phyloP scores from a whole-genome alignment of 2,888 invertebrate genomes.

The Ametastegia equiseti region DNA sequence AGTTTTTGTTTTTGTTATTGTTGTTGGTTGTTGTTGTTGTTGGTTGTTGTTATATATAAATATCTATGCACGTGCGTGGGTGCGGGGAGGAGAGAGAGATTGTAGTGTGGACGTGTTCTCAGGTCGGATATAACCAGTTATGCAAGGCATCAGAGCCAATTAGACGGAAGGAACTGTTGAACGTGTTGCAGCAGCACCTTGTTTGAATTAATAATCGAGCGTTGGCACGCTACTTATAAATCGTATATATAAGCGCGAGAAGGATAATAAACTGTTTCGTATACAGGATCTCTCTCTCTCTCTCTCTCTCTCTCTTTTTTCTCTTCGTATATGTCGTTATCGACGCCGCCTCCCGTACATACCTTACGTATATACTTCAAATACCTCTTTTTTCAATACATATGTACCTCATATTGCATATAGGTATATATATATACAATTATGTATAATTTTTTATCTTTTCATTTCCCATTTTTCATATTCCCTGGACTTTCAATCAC shows the following conservation, averaged over 20 bases:
- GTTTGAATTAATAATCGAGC: constrained; percentile 47
- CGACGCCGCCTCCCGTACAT: background rate
- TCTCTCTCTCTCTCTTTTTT: too few relatives aligned
- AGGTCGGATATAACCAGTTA: constrained; percentile 31
- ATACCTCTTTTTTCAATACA: too few relatives aligned
- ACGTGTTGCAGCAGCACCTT: constrained; percentile 45
- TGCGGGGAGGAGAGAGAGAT: background rate
- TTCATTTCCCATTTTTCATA: too few relatives aligned
- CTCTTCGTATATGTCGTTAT: constrained; percentile 18
- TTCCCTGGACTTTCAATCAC: too few relatives aligned
- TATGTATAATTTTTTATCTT: too few relatives aligned
- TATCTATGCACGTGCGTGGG: background rate
- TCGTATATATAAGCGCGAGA: constrained; percentile 35
- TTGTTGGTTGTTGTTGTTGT: background rate
- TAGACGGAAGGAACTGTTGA: constrained; percentile 43
- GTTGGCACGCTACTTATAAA: constrained; percentile 47
- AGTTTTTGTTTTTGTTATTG: background rate
- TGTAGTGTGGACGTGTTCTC: constrained; percentile 5
- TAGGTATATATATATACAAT: background rate
- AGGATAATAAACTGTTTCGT: constrained; percentile 33
- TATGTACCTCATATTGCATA: too few relatives aligned
- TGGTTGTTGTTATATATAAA: background rate
- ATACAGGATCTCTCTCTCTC: background rate
- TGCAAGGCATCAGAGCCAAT: constrained; percentile 40
- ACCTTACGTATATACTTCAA: too few relatives aligned